Evolutionary conservation across 2,797 vertebrate genomes (phyloP).

Genomic region (Meda fulgida): DNA sequence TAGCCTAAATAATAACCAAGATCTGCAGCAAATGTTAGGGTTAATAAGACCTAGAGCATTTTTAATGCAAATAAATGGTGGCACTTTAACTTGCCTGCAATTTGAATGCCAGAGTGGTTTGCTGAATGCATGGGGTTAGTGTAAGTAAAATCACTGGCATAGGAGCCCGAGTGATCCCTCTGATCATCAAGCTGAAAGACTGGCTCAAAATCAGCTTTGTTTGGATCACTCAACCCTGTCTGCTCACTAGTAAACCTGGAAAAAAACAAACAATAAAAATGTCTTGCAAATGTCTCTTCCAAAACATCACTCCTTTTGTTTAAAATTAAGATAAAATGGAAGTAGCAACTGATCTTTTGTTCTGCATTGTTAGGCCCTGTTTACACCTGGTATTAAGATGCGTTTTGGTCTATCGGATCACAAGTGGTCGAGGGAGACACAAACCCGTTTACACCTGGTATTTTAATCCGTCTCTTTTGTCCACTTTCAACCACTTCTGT

Average conservation of each 20-base stretch:
- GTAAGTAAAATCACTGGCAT: constrained; percentile 32
- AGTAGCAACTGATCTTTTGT: not conserved
- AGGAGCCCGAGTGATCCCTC: constrained; percentile 45
- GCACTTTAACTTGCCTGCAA: not conserved
- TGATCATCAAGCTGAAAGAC: constrained; percentile 22
- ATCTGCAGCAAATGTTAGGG: not conserved
- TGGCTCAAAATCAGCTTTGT: constrained; percentile 63
- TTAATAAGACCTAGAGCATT: not conserved
- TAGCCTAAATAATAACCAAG: not conserved
- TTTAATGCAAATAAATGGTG: not conserved
- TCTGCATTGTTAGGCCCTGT: not conserved
- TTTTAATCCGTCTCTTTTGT: too few relatives aligned
- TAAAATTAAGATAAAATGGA: not conserved
- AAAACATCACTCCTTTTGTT: not conserved
- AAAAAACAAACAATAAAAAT: constrained; percentile 55
- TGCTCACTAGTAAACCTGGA: constrained; percentile 57
- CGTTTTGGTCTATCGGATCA: too few relatives aligned
- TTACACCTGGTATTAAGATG: too few relatives aligned
- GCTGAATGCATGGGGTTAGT: constrained; percentile 19
- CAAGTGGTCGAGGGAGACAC: too few relatives aligned
- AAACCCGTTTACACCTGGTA: too few relatives aligned
- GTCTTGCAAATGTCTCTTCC: not conserved
- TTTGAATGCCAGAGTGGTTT: not conserved
- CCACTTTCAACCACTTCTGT: not conserved
- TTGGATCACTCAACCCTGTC: constrained; percentile 66